phyloP scores from a whole-genome alignment of 2,888 invertebrate genomes.

The Ecliptopera silaceata region DNA sequence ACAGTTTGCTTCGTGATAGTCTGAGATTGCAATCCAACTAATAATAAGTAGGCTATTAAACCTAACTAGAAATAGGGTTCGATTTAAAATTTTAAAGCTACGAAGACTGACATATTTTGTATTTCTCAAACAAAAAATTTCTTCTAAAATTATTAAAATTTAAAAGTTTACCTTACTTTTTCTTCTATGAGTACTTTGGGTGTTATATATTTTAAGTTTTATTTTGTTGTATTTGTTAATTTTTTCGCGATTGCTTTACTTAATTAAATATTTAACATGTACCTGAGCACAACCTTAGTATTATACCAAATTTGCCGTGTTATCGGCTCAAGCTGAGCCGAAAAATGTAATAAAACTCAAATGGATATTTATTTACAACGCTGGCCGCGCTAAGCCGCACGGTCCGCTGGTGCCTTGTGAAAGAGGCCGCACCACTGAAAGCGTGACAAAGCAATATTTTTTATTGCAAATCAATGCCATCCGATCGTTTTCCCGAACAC shows the following conservation, averaged over 20 bases:
- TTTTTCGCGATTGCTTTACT: too few relatives aligned
- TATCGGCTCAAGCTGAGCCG: constrained; percentile 17
- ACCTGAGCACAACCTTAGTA: constrained; percentile 1
- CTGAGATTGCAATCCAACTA: constrained; percentile 21
- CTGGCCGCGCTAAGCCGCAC: constrained; percentile 42
- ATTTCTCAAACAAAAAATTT: too few relatives aligned
- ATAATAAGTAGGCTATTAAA: constrained; percentile 20
- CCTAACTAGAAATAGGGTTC: constrained; percentile 25
- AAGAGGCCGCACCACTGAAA: constrained; percentile 59
- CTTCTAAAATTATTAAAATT: too few relatives aligned
- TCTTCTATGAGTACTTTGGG: too few relatives aligned
- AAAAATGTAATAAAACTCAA: constrained; percentile 40
- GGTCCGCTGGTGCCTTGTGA: constrained; percentile 48
- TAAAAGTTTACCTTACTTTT: too few relatives aligned
- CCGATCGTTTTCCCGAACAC: constrained; percentile 60
- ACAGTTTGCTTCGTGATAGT: constrained; percentile 23
- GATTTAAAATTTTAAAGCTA: background rate
- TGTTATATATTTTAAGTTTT: too few relatives aligned
- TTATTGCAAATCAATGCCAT: constrained; percentile 71
- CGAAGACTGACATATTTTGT: too few relatives aligned
- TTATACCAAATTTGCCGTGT: constrained; percentile 7
- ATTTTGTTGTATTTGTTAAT: too few relatives aligned
- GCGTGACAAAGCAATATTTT: constrained; percentile 70
- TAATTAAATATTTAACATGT: too few relatives aligned
- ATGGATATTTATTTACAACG: constrained; percentile 42